A percentile compares a stretch with the other conserved stretches of the same genome.
phyloP scores from a whole-genome alignment of 2,888 invertebrate species.

The Sinotaia quadrata region DNA sequence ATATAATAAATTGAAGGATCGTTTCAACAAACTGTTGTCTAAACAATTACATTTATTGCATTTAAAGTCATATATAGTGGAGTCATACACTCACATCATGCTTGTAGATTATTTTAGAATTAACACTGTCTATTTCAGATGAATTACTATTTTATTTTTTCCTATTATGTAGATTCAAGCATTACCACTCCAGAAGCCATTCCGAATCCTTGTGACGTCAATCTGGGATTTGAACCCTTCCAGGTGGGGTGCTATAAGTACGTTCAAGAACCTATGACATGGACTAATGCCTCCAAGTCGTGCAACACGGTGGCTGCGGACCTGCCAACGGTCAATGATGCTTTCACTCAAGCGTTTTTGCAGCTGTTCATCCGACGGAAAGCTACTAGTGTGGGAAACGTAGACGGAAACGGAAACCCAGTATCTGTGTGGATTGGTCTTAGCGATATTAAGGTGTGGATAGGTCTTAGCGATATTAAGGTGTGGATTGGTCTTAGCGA shows the following conservation, averaged over 20 bases:
- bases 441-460: slow-evolving; percentile 44
- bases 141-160: neutral
- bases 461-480: too few relatives aligned
- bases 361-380: slow-evolving; percentile 38
- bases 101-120: too few relatives aligned
- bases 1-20: too few relatives aligned
- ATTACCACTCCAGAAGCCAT: slow-evolving; percentile 48
- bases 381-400: too few relatives aligned
- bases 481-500: too few relatives aligned
- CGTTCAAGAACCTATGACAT: slow-evolving; percentile 35
- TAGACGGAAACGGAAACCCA: too few relatives aligned
- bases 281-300: slow-evolving; percentile 40
- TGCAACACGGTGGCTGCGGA: slow-evolving; percentile 44
- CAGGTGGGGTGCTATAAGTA: slow-evolving; percentile 49
- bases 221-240: slow-evolving; percentile 46
- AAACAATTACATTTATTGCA: too few relatives aligned
- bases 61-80: too few relatives aligned
- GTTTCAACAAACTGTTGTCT: too few relatives aligned
- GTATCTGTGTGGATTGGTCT: slow-evolving; percentile 52
- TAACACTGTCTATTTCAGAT: neutral
- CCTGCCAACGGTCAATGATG: slow-evolving; percentile 46
- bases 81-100: too few relatives aligned
- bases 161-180: slow-evolving; percentile 38
- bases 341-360: slow-evolving; percentile 51
- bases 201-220: slow-evolving; percentile 48